Conservation (phyloP, 2,888 invertebrate species). For the Carterocephalus palaemon region DNA sequence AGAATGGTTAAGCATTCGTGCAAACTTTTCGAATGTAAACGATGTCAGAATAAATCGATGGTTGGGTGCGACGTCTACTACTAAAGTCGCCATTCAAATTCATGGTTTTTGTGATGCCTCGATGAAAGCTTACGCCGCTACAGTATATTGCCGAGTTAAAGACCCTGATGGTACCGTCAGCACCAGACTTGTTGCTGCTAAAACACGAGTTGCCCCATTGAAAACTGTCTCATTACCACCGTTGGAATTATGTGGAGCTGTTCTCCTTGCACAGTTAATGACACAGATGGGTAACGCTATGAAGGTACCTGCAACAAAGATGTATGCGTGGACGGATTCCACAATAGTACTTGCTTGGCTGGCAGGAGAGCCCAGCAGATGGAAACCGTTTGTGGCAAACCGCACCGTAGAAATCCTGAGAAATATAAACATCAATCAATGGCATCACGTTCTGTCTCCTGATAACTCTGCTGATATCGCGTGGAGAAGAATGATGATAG, state of each 20-base stretch:
- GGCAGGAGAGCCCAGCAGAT: slow-evolving; percentile 18
- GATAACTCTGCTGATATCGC: slow-evolving; percentile 35
- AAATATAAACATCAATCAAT: slow-evolving; percentile 11
- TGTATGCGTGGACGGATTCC: slow-evolving; percentile 7
- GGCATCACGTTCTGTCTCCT: slow-evolving; percentile 26
- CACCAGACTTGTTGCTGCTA: no score
- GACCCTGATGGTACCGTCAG: no score
- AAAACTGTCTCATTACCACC: slow-evolving; percentile 1
- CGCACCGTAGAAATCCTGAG: slow-evolving; percentile 30
- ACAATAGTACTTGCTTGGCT: slow-evolving; percentile 19
- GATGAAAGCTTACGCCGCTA: slow-evolving; percentile 21
- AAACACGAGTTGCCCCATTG: no score
- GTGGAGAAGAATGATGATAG: not conserved
- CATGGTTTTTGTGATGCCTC: slow-evolving; percentile 27
- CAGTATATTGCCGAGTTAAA: slow-evolving; percentile 28
- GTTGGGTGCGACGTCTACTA: not conserved
- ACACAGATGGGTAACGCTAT: slow-evolving; percentile 3
- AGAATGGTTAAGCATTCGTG: slow-evolving; percentile 2
- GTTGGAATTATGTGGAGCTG: slow-evolving; percentile 6
- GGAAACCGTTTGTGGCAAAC: slow-evolving; percentile 31
- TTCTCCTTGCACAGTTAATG: slow-evolving; percentile 18
- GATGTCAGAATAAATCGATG: not conserved
- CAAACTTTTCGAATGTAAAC: not conserved
- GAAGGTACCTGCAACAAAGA: not conserved
- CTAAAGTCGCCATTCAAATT: slow-evolving; percentile 15